Evolutionary conservation across 2,888 invertebrate species (phyloP), one percentile per base, ranked within the genome.

Genomic region (Drosophila algonquin): DNA sequence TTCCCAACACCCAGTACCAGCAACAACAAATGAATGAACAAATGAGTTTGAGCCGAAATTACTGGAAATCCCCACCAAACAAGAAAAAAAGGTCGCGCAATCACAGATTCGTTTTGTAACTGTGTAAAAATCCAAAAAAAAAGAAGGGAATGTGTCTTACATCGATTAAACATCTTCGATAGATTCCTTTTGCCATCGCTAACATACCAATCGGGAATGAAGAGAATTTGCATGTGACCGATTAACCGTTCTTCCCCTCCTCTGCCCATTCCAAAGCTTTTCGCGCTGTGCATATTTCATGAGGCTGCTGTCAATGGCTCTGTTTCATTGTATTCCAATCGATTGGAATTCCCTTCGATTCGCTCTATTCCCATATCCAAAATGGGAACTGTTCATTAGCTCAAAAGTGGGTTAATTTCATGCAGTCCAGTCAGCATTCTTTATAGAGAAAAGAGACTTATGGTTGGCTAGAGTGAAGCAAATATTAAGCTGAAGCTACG

Each of bases 1-100:
- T 86, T 86, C 76, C 76, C 89, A 89, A 84, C 73, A 80, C 76
- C 76, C 89, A 89, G 81, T 72, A 80, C 45, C 64, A 81, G 72
- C 67, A 76, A 24, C 65, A 63, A 5, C 24, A 65, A 55, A 53
- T 56, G 47, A 46, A 67, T 44, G 45, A 53, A 72, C 50, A 62
- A 87, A 58, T 54, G 45, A 65, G 45, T 18, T 53, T 85, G 65
- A 76, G 77, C 77, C 81, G n/a, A 40, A 40, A 40, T 40, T 14
- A 12, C 14, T 40, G 40, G 6, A 76, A 67, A 56, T 55, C 53
- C 63, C 63, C 30, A 76, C 52, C 52, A 51, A 60, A 30, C 55
- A 35, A n/a, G 1, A 7, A 46, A 63, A 72, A 71, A 71, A 71
- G 65, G 71, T 71, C 71, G 74, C 48, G 67, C 67, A 67, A 67